A percentile compares a stretch with the other conserved stretches of the same genome.
These are phyloP conservation scores for Alaudala cheleensis DNA, from an alignment of 2,113 vertebrate genomes.

Conservation along the genomic window DNA sequence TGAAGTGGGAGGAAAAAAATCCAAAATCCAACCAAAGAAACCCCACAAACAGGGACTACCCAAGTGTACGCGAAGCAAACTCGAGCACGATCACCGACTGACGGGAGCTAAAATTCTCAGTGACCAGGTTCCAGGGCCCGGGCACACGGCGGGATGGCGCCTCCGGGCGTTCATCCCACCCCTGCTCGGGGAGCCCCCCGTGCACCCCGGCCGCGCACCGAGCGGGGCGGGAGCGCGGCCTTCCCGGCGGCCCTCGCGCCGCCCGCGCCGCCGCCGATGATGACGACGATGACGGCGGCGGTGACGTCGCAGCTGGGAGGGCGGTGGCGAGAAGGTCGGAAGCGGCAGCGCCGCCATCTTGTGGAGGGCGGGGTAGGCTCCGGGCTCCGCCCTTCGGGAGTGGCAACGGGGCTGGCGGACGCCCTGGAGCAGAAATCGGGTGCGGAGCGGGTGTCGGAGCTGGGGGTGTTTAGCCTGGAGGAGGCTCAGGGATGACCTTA, in stretches of 20 bases:
- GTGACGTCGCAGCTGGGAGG: not conserved
- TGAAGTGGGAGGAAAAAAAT: not conserved
- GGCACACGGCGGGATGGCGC: fast-evolving
- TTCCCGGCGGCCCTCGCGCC: conserved; percentile 4
- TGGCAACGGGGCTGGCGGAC: fast-evolving
- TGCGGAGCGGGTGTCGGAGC: fast-evolving
- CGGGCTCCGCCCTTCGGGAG: fast-evolving
- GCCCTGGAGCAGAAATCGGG: fast-evolving
- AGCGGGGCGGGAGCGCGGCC: not conserved
- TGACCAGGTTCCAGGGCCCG: no score
- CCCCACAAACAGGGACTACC: not conserved
- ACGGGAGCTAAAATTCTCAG: not conserved
- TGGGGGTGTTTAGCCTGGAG: fast-evolving
- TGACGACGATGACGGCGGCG: not conserved
- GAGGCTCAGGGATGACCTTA: fast-evolving
- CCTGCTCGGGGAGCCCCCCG: no score
- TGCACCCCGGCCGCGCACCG: not conserved
- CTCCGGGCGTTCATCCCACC: fast-evolving
- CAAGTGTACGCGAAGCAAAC: fast-evolving
- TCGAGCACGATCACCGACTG: not conserved
- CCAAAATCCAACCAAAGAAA: not conserved
- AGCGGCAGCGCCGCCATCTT: not conserved
- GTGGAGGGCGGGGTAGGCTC: not conserved
- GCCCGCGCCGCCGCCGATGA: not conserved
- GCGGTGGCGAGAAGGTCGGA: not conserved